Conservation (phyloP, 2,888 invertebrate species). For the Thelaira solivaga region DNA sequence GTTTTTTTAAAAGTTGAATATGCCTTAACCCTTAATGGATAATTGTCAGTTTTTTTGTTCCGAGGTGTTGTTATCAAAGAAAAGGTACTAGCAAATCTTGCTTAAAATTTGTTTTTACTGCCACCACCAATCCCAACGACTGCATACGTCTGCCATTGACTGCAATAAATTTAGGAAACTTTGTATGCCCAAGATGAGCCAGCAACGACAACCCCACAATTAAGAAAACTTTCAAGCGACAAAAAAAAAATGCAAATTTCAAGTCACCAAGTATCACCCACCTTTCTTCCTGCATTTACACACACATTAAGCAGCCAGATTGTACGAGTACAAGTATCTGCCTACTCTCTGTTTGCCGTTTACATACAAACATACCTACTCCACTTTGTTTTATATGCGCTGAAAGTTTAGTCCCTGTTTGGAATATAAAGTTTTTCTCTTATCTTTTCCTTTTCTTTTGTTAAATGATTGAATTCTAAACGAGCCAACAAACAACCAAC, state of each 20-base stretch:
- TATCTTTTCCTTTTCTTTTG: conserved; percentile 1
- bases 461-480: conserved; percentile 35
- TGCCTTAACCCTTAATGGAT: too few species aligned
- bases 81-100: too few species aligned
- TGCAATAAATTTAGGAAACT: conserved; percentile 5
- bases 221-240: neutral
- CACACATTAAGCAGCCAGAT: neutral
- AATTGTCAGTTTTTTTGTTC: too few species aligned
- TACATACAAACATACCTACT: conserved; percentile 1
- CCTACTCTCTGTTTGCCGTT: too few species aligned
- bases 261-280: neutral
- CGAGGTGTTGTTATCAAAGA: too few species aligned
- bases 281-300: neutral
- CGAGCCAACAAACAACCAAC: conserved; percentile 4
- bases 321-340: too few species aligned
- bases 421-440: conserved; percentile 29
- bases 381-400: neutral
- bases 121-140: too few species aligned
- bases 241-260: conserved; percentile 19
- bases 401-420: conserved; percentile 14
- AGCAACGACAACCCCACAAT: neutral
- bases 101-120: too few species aligned
- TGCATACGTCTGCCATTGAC: too few species aligned
- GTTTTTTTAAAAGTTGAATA: too few species aligned
- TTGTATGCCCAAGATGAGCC: conserved; percentile 9